Base-by-base conservation (phyloP, 2,888 invertebrate genomes). In the Amorpha juglandis region DNA sequence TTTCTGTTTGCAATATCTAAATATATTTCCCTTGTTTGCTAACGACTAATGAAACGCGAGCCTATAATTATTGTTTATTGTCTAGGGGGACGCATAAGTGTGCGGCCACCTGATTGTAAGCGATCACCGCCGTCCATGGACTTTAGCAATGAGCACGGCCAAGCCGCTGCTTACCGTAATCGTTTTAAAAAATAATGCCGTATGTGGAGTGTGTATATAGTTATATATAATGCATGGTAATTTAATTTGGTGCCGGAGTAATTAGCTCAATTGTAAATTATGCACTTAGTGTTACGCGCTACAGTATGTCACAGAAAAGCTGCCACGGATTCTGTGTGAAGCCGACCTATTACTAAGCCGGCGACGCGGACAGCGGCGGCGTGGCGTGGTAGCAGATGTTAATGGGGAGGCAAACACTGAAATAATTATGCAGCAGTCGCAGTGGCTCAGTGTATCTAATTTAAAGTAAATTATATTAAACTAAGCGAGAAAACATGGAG, bases 401-500 rank as follows among this genome's bases (percentile, higher is more conserved):
- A 87, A 84, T 82, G 72, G 78, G 74, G 75, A 75, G 76, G 74
- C 80, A 83, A 82, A 3, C 81, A 79, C 80, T 80, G 78, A 78
- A 78, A 84, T 84, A 82, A 87, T 86, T 84, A 84, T 83, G 79
- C 86, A 80, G 74, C 70, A 70, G 71, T 70, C 67, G 68, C 70
- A 66, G 69, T 69, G 73, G 68, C 73, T 74, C 67, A 67, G 66
- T 75, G 71, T 76, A 76, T 71, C 65, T 69, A 71, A 76, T 71
- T 73, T 53, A 64, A 68, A 72, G 69, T 65, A 75, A 76, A 78
- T 68, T 72, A 74, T 68, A 73, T 70, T 71, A 74, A 74, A 74
- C 69, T 63, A 62, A 67, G 63, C 68, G 38, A 73, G 62, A 58
- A 45, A 66, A 67, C 62, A 65, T 65, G 62, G 58, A 69, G 51